phyloP scores from a whole-genome alignment of 2,113 vertebrate genomes.

The Poecilia latipinna region DNA sequence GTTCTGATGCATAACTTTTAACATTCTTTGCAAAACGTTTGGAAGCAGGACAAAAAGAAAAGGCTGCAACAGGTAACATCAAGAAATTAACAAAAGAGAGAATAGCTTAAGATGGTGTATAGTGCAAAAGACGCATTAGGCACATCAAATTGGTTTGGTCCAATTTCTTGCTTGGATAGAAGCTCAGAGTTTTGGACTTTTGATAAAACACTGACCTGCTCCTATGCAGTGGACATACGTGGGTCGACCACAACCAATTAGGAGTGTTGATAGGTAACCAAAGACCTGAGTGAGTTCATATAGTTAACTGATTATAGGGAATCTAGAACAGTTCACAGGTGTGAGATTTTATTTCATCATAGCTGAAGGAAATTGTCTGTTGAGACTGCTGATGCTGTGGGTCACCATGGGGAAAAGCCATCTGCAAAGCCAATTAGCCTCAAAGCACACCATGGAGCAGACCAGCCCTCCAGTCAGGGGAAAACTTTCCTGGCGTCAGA shows the following conservation, averaged over 20 bases:
- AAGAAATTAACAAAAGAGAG: too few relatives aligned
- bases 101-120: too few relatives aligned
- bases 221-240: not conserved
- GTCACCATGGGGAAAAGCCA: slow-evolving; percentile 61
- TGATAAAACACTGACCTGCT: too few relatives aligned
- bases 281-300: not conserved
- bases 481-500: slow-evolving; percentile 70
- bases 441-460: slow-evolving; percentile 65
- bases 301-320: not conserved
- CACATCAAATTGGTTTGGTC: too few relatives aligned
- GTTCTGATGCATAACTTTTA: too few relatives aligned
- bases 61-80: too few relatives aligned
- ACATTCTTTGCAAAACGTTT: too few relatives aligned
- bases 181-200: not conserved
- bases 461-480: slow-evolving; percentile 39
- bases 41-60: too few relatives aligned
- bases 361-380: not conserved
- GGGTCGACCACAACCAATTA: not conserved
- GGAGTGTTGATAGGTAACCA: not conserved
- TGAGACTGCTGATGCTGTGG: slow-evolving; percentile 50
- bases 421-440: slow-evolving; percentile 79
- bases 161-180: not conserved
- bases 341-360: not conserved
- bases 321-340: not conserved
- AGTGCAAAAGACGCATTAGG: too few relatives aligned